Evolutionary conservation across 2,888 invertebrate genomes (phyloP), one percentile per base, ranked within the genome.

Genomic region (Trichopria drosophilae): DNA sequence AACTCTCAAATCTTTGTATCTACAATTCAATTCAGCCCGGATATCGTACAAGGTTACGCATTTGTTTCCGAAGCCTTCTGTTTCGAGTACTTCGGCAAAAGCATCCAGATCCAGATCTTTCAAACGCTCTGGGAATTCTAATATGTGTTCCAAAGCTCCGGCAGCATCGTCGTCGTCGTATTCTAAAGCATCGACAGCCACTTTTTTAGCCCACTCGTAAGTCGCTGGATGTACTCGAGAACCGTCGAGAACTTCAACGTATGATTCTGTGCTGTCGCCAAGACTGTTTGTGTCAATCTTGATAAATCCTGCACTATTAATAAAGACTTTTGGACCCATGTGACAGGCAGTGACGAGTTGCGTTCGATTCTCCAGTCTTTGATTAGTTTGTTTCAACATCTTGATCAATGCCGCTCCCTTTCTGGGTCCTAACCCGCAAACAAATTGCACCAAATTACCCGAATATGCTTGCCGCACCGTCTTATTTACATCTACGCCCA

Each of bases 121-220:
- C 19, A 96, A 78, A 62, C 93, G 81, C 70, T 96, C 95, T 0
- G 98, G 97, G 6, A 93, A 87, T 75, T 97, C 95, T 1, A 99
- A 79, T 68, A 99, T 98, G 76, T 98, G 98, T 76, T 98, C 98
- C 19, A 99, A 78, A 10, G 99, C 98, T 1, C 94, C 94, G 0
- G 97, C 96, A 0, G 90, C 90, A 62, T 94, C 95, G 71, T 95
- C 95, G 68, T 97, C 97, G 69, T 98, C 97, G 65, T 97, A 96
- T 67, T 99, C 99, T 36, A 99, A 78, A 1, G 99, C 99, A 76
- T 99, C 99, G 1, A 98, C 96, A 0, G 99, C 99, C 98, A 99
- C 99, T 78, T 99, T 99, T 29, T 98, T 81, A 0, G 99, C 99
- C 98, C 98, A 98, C 71, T 99, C 99, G 75, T 99, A 99, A 0